Conservation (phyloP, 2,888 invertebrate species). For the Tinea pellionella region DNA sequence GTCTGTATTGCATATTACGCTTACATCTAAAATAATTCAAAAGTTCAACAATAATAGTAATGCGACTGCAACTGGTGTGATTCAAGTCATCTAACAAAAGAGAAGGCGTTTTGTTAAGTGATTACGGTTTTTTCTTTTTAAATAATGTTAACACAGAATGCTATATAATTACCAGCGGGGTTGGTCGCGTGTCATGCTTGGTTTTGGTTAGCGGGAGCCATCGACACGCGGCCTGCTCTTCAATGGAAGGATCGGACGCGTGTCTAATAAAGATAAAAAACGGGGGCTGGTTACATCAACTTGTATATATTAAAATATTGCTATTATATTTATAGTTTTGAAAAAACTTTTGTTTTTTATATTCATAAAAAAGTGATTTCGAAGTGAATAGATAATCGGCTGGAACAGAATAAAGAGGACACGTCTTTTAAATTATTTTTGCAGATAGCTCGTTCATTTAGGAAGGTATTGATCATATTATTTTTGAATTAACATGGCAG, state of each 20-base stretch:
- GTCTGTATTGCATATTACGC: conserved; percentile 22
- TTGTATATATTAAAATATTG: not conserved
- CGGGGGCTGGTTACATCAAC: conserved; percentile 19
- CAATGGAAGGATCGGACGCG: conserved; percentile 6
- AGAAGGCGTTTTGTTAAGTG: conserved; percentile 14
- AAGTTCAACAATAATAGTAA: no score
- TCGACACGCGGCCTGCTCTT: conserved; percentile 21
- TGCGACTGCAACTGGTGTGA: no score
- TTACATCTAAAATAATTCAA: not conserved
- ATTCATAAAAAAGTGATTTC: no score
- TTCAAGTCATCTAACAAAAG: not conserved
- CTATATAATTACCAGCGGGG: conserved; percentile 37
- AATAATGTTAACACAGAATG: conserved; percentile 28
- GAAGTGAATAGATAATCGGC: no score
- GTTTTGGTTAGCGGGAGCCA: conserved; percentile 28
- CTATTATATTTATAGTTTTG: not conserved
- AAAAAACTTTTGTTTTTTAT: no score
- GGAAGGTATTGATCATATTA: no score
- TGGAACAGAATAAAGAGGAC: no score
- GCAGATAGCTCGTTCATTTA: no score
- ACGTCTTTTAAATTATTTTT: no score
- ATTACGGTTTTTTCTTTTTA: conserved; percentile 6
- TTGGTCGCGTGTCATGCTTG: conserved; percentile 31
- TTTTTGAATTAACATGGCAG: no score
- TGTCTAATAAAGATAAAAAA: not conserved